A percentile compares a stretch with the other conserved stretches of the same genome.
Evolutionary conservation across 2,113 vertebrate species (phyloP).

Genomic region (Carlito syrichta): DNA sequence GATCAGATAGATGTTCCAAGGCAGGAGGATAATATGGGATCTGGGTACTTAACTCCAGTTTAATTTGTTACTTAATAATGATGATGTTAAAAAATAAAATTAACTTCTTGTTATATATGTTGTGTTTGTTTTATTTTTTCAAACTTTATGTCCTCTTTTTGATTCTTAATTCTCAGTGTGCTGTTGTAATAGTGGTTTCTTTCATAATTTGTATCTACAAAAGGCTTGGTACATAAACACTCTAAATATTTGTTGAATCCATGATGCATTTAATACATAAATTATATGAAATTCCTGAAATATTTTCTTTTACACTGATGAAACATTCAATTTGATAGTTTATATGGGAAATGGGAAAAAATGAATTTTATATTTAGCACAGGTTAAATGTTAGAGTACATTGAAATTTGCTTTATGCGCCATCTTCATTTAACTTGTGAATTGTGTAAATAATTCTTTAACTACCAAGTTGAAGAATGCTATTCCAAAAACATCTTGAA

Average conservation of each 20-base stretch:
- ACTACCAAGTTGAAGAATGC: neutral
- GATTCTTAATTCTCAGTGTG: neutral
- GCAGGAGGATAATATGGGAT: neutral
- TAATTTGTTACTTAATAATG: neutral
- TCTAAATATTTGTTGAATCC: neutral
- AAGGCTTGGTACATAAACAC: neutral
- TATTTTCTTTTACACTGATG: neutral
- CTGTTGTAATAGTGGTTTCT: neutral
- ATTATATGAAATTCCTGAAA: neutral
- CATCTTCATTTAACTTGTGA: constrained; percentile 22
- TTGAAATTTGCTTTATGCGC: neutral
- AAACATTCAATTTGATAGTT: constrained; percentile 1
- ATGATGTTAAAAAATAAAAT: constrained; percentile 36
- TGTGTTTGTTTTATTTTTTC: neutral
- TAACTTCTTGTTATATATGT: constrained; percentile 31
- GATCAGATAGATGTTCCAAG: neutral
- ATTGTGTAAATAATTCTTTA: constrained; percentile 19
- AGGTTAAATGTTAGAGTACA: constrained; percentile 12
- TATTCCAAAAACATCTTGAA: neutral
- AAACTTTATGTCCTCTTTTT: neutral
- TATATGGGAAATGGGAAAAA: neutral
- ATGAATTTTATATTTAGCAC: neutral
- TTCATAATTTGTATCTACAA: neutral
- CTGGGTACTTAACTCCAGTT: neutral
- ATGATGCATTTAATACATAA: neutral